phyloP scores from a whole-genome alignment of 2,888 invertebrate genomes.

The Apantesis nais region DNA sequence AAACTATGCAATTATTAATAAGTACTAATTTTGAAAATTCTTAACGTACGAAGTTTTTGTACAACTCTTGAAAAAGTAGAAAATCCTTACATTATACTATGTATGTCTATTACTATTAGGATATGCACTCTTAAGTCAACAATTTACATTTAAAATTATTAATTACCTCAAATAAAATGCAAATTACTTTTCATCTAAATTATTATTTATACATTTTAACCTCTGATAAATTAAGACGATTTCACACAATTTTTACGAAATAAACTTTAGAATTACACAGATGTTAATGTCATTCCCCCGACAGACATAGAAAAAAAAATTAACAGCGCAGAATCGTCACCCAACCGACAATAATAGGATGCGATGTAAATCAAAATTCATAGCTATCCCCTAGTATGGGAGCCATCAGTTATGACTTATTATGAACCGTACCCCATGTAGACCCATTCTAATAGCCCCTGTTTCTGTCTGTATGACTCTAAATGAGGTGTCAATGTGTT shows the following conservation, averaged over 20 bases:
- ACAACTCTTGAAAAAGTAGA: not conserved
- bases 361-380: conserved; percentile 73
- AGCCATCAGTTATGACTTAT: conserved; percentile 81
- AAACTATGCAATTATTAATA: not conserved
- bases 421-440: conserved; percentile 58
- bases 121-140: not conserved
- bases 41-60: not conserved
- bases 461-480: conserved; percentile 67
- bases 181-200: not conserved
- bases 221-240: conserved; percentile 4
- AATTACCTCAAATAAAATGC: not conserved
- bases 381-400: conserved; percentile 69
- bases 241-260: conserved; percentile 19
- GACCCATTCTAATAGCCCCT: conserved; percentile 73
- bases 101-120: not conserved
- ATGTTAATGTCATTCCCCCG: conserved; percentile 54
- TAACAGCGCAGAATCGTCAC: conserved; percentile 63
- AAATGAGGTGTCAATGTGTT: conserved; percentile 80
- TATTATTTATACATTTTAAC: no score
- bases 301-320: conserved; percentile 48
- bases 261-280: conserved; percentile 70
- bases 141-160: not conserved
- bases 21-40: not conserved
- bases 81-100: not conserved
- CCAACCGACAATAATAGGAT: conserved; percentile 68